Evolutionary conservation across 2,888 invertebrate species (phyloP), one percentile per base, ranked within the genome.

Genomic region (Brachypterus glaber): DNA sequence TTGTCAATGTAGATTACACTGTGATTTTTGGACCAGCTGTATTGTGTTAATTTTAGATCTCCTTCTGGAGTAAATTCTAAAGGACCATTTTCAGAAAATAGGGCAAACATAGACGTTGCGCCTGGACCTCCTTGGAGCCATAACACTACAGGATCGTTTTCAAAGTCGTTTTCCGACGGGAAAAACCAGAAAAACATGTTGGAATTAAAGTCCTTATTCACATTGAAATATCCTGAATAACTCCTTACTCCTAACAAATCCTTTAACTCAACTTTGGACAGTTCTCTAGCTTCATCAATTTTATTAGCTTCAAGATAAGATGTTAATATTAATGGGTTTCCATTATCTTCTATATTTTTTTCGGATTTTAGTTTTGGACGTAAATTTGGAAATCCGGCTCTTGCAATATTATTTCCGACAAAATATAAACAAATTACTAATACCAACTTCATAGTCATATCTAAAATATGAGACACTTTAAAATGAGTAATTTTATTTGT

Each of bases 161-260:
- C 66, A 34, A 51, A 51, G 38, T 58, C 43, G 2, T 63, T 64
- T 71, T 77, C 73, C 0, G 88, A 78, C 0, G 89, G 89, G 59
- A 91, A 90, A 58, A 84, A 91, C 91, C 91, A 92, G 63, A 92
- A 89, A 67, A 90, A 92, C 64, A 86, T 72, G 57, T 91, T 89
- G 0, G 89, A 87, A 49, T 83, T 75, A 54, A 71, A 79, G 1
- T 70, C 63, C 51, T 80, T 75, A 59, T 91, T 79, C 1, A 91
- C 90, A 0, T 90, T 92, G 36, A 92, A 70, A 58, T 79, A 91
- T 5, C 87, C 85, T n/a, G 85, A 72, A 55, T 81, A 84, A 53
- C 85, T 85, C 47, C 68, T 71, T 15, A 82, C 67, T 9, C 72
- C 67, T 18, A 67, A 70, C 61, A 71, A 58, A 34, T 76, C 75